Percentiles rank a stretch among this genome's conserved stretches.
Conservation (phyloP, 2,113 vertebrate genomes). For the Turdus rufiventris region DNA sequence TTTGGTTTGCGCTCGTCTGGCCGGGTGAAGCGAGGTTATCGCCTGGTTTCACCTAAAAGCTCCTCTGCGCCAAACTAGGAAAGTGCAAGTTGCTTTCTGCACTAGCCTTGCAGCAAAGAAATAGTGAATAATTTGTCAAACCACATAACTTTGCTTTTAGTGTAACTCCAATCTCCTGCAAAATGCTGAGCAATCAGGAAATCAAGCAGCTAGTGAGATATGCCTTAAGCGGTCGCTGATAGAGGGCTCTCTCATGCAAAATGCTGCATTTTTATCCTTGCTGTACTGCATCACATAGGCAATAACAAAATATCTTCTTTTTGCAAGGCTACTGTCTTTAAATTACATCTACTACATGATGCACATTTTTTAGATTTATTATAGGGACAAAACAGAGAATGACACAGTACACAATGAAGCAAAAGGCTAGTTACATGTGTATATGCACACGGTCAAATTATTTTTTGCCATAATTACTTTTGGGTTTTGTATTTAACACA, state of each 20-base stretch:
- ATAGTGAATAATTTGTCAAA: constrained; percentile 15
- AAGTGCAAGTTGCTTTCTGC: background rate
- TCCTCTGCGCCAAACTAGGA: background rate
- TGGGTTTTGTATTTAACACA: background rate
- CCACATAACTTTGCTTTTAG: background rate
- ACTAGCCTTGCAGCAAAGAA: background rate
- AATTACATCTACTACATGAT: background rate
- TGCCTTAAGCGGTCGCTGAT: background rate
- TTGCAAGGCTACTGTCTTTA: background rate
- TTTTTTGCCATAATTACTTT: background rate
- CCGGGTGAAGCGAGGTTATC: background rate
- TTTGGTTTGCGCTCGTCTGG: background rate
- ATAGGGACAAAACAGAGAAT: background rate
- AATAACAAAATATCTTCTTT: background rate
- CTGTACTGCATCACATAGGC: background rate
- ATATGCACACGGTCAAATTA: background rate
- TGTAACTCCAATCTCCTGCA: constrained; percentile 3
- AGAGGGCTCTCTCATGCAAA: background rate
- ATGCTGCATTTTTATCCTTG: background rate
- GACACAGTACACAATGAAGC: background rate
- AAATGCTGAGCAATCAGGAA: constrained; percentile 47
- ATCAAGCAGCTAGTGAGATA: constrained; percentile 12
- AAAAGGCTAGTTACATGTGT: background rate
- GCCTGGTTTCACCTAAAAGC: background rate
- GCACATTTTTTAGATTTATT: background rate